A percentile compares a stretch with the other conserved stretches of the same genome.
These are phyloP conservation scores for Ditylenchus dipsaci DNA, from an alignment of 1,140 invertebrate genomes.

Conservation along the genomic window DNA sequence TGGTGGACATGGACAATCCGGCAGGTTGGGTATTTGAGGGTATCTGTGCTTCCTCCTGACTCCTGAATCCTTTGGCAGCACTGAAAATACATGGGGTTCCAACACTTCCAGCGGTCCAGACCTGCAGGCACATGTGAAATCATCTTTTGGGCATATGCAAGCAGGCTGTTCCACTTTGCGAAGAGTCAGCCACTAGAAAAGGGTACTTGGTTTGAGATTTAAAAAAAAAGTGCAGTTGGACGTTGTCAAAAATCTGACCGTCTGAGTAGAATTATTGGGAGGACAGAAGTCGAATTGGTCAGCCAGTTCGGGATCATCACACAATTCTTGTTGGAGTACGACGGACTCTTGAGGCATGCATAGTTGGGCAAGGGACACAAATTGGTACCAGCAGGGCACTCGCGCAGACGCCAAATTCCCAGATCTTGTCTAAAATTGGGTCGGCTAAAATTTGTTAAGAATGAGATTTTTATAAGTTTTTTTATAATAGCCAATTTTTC, in stretches of 20 bases:
- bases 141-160: background rate
- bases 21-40: slow-evolving; percentile 17
- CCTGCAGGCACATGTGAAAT: background rate
- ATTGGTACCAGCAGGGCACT: slow-evolving; percentile 52
- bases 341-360: slow-evolving; percentile 51
- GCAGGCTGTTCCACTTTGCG: slow-evolving; percentile 1
- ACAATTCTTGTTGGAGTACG: slow-evolving; percentile 49
- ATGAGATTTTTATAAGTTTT: no score
- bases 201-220: background rate
- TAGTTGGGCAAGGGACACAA: slow-evolving; percentile 50
- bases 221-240: background rate
- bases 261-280: background rate
- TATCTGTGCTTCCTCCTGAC: slow-evolving; percentile 2
- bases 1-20: slow-evolving; percentile 34
- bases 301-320: slow-evolving; percentile 23
- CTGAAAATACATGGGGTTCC: slow-evolving; percentile 7
- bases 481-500: no score
- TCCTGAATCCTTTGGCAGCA: background rate
- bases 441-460: background rate
- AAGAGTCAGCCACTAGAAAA: slow-evolving; percentile 13
- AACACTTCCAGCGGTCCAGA: slow-evolving; percentile 4
- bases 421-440: slow-evolving; percentile 46
- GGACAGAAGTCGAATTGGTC: slow-evolving; percentile 1
- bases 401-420: slow-evolving; percentile 51
- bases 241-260: background rate